These are phyloP conservation scores for Syngnathus typhle DNA, from an alignment of 2,113 vertebrate species.

Conservation along the genomic window DNA sequence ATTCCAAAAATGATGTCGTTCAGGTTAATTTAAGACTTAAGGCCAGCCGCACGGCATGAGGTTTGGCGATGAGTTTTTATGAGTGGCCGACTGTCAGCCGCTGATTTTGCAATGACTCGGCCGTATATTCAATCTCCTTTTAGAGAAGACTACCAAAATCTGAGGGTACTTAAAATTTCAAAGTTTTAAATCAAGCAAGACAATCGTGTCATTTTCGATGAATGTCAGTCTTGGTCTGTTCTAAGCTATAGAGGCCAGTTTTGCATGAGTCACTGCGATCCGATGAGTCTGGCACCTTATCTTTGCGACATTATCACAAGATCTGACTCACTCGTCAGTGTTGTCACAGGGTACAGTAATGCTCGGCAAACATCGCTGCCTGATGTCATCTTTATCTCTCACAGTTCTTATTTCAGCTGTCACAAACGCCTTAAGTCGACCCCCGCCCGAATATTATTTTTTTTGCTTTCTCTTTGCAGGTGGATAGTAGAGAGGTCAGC, in stretches of 20 bases:
- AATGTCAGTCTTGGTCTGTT: not conserved
- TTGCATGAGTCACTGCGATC: constrained; percentile 9
- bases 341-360: not conserved
- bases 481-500: constrained; percentile 55
- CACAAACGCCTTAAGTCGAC: constrained; percentile 28
- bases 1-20: too few relatives aligned
- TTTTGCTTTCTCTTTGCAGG: constrained; percentile 57
- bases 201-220: too few relatives aligned
- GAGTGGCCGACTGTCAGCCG: too few relatives aligned
- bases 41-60: too few relatives aligned
- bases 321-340: not conserved
- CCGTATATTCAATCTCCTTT: too few relatives aligned
- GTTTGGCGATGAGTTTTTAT: too few relatives aligned
- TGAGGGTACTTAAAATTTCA: too few relatives aligned
- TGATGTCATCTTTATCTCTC: constrained; percentile 4
- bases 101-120: too few relatives aligned
- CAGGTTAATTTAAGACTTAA: too few relatives aligned
- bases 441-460: constrained; percentile 51
- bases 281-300: constrained; percentile 19
- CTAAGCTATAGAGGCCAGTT: constrained; percentile 3
- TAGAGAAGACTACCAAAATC: too few relatives aligned
- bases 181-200: too few relatives aligned
- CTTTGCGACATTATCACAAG: constrained; percentile 1
- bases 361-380: not conserved
- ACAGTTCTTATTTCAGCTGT: constrained; percentile 43